phyloP scores from a whole-genome alignment of 2,797 vertebrate species.

The Trachops cirrhosus region DNA sequence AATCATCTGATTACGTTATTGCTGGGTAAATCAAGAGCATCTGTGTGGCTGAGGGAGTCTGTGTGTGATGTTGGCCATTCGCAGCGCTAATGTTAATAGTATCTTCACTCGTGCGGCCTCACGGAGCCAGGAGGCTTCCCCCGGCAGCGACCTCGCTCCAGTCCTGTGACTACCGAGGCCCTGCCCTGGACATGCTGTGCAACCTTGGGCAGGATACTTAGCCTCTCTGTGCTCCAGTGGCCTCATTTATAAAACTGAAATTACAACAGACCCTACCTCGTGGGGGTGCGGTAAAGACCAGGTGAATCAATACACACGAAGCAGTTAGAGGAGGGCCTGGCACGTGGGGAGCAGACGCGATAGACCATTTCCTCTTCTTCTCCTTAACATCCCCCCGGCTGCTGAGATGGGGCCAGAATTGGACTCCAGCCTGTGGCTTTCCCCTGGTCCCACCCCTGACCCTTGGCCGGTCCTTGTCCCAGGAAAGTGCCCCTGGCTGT shows the following conservation, averaged over 20 bases:
- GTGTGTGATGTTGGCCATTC: accelerated
- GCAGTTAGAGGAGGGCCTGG: not conserved
- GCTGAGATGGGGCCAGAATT: not conserved
- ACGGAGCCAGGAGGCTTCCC: not conserved
- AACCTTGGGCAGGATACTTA: not conserved
- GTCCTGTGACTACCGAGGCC: not conserved
- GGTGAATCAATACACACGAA: not conserved
- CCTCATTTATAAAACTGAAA: not conserved
- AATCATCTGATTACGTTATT: not conserved
- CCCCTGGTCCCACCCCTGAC: not conserved
- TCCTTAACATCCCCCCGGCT: not conserved
- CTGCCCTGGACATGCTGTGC: no score
- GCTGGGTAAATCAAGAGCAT: not conserved
- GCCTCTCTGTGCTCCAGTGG: not conserved
- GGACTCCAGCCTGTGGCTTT: not conserved
- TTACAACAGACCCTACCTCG: not conserved
- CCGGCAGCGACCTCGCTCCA: not conserved
- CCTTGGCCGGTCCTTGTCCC: not conserved
- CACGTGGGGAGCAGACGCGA: not conserved
- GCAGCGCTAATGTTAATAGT: not conserved
- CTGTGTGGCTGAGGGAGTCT: not conserved
- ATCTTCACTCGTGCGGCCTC: not conserved
- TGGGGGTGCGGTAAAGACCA: not conserved
- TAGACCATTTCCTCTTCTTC: not conserved
- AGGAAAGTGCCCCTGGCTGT: not conserved